Base-by-base conservation (phyloP, 1,140 invertebrate species). In the Drosophila aff. region DNA sequence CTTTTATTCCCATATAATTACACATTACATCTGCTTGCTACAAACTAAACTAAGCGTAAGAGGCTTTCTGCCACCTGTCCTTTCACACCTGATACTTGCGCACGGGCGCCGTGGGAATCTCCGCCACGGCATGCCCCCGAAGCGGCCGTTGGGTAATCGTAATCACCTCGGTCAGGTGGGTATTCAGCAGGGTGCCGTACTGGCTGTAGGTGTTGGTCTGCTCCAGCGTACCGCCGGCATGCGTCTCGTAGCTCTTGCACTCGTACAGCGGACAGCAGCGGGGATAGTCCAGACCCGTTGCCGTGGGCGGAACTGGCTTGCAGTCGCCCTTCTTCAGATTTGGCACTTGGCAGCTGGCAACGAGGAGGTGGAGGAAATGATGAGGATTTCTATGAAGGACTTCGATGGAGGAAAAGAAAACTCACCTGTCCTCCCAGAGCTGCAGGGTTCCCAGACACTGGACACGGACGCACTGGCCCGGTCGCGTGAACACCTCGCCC, bases 401-500 rank as follows among this genome's bases (percentile, higher is more conserved):
- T 18, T 18, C 5, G 9, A n/a, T 40, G 9, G n/a, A 3, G 18
- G 16, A 18, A 15, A 8, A 4, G 23, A 23, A 23, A 23, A 28
- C 69, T 75, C 36, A 92, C 91, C 75, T 92, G 47, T 92, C 91
- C 55, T 92, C 86, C 91, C 91, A 92, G 13, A 92, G 41, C 28
- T 85, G 69, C 23, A 78, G 60, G 1, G 81, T 83, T 21, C 90
- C 91, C 40, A 92, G 72, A 16, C 91, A 92, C 36, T 92, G 91
- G 0, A 92, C 79, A 8, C 91, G 75, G 50, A 92, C 73, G 46
- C 91, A 92, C 31, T 79, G 83, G 0, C 78, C 89, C 7, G 49
- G 53, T 2, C 91, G 75, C 8, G 89, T 91, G 36, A 92, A 83
- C 3, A 79, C 40, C 41, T 92, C 86, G 1, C 91, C 91, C 18